Conservation (phyloP, 2,888 invertebrate species). For the Coelogynopora nodosa region DNA sequence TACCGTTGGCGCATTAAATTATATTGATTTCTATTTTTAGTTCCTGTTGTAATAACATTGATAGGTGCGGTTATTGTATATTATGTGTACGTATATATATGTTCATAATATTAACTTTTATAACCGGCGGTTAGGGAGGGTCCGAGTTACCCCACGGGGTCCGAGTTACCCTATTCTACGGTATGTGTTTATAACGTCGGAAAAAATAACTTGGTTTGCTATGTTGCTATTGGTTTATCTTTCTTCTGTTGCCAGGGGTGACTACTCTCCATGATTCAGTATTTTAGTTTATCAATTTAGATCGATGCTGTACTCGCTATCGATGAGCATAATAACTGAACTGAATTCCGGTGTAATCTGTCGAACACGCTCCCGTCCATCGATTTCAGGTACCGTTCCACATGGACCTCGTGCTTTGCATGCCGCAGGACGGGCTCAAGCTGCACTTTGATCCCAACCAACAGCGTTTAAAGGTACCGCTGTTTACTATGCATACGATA, state of each 20-base stretch:
- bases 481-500: no score
- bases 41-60: constrained; percentile 22
- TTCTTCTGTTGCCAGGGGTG: no score
- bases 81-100: constrained; percentile 31
- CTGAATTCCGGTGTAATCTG: no score
- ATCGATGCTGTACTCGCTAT: no score
- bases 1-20: neutral
- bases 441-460: constrained; percentile 91
- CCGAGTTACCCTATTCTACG: no score
- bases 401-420: constrained; percentile 89
- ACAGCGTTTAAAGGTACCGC: constrained; percentile 82
- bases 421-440: constrained; percentile 91
- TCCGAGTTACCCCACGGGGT: constrained; percentile 33
- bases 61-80: constrained; percentile 27
- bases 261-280: no score
- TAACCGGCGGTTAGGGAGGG: constrained; percentile 15
- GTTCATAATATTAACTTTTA: constrained; percentile 27
- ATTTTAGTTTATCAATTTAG: no score
- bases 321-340: no score
- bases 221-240: no score
- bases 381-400: constrained; percentile 70
- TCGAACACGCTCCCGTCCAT: no score
- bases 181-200: no score
- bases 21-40: neutral
- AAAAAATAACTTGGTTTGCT: no score